Evolutionary conservation across 1,140 invertebrate genomes (phyloP).

Genomic region (Trinorchestia longiramus): DNA sequence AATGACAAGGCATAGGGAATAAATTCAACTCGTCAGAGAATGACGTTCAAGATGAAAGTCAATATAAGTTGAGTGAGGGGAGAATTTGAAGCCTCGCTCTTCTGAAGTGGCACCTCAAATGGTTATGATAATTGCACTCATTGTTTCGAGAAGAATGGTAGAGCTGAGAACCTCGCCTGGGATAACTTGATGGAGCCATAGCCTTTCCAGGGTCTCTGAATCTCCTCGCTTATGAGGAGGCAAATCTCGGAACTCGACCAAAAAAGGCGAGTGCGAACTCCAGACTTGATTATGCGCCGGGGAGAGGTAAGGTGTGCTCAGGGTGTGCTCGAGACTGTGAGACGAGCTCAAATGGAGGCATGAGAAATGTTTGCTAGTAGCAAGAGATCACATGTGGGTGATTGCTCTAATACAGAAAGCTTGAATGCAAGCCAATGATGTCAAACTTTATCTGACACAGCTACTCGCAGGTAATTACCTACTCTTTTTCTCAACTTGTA

Average conservation of each 20-base stretch:
- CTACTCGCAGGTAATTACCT: too few species aligned
- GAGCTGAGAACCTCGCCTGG: constrained; percentile 3
- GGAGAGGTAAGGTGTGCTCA: not conserved
- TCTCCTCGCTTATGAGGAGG: not conserved
- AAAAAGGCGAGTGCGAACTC: not conserved
- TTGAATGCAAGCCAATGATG: too few species aligned
- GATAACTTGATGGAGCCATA: constrained; percentile 26
- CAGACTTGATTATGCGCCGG: not conserved
- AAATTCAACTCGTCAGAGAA: not conserved
- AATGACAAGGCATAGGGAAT: not conserved
- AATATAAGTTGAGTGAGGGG: constrained; percentile 28
- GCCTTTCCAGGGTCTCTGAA: not conserved
- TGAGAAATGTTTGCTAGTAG: too few species aligned
- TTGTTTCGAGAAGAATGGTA: constrained; percentile 51
- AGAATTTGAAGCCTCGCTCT: constrained; percentile 21
- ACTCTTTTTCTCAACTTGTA: too few species aligned
- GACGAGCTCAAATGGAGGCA: not conserved
- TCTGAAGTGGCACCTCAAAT: constrained; percentile 44
- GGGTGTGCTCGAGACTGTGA: not conserved
- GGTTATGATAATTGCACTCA: constrained; percentile 51
- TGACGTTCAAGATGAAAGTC: constrained; percentile 26
- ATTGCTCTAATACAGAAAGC: too few species aligned
- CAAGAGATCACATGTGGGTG: too few species aligned
- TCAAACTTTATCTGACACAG: too few species aligned
- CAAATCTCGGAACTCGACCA: not conserved